Base-by-base conservation (phyloP, 2,113 vertebrate genomes). In the Phaetusa simplex region DNA sequence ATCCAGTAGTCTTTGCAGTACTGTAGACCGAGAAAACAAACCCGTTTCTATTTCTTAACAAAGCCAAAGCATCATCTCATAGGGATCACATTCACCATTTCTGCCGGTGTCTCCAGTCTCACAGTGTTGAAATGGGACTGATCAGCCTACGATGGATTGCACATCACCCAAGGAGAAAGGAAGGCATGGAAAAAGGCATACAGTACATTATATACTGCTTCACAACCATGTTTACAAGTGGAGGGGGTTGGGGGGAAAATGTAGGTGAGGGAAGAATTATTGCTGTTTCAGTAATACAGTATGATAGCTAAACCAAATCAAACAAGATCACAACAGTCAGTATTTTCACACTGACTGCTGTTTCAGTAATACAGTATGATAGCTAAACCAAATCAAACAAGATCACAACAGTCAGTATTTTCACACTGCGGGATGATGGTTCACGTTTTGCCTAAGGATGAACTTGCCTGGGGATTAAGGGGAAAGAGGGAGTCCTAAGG, bases 101-200 rank as follows among this genome's bases (percentile, higher is more conserved):
- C 98, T 69, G 95, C 96, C 84, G 86, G 93, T 84, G 59, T 97
- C 96, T 95, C 94, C 97, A 97, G 97, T 98, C 98, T 98, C 98
- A 98, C 98, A 98, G 98, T 98, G 98, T 97, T 98, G 98, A 98
- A 98, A 98, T 98, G 98, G 98, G 98, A 98, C 96, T 95, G 97
- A 98, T 98, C 98, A 97, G 97, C 97, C 97, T 98, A 98, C 97
- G 88, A 98, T 97, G 97, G 98, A 99, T 99, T 99, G 99, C 99
- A 99, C 99, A 93, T 99, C 98, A 99, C 98, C 99, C 98, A 98
- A 98, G 98, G 98, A 98, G 97, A 98, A 98, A 98, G 97, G 97
- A 98, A 98, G 98, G 98, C 97, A 97, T 97, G 98, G 98, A 98
- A 94, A 98, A 98, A 98, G 97, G 97, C 97, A 96, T 97, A 98